Evolutionary conservation across 2,113 vertebrate species (phyloP).

Genomic region (Globicephala melas): DNA sequence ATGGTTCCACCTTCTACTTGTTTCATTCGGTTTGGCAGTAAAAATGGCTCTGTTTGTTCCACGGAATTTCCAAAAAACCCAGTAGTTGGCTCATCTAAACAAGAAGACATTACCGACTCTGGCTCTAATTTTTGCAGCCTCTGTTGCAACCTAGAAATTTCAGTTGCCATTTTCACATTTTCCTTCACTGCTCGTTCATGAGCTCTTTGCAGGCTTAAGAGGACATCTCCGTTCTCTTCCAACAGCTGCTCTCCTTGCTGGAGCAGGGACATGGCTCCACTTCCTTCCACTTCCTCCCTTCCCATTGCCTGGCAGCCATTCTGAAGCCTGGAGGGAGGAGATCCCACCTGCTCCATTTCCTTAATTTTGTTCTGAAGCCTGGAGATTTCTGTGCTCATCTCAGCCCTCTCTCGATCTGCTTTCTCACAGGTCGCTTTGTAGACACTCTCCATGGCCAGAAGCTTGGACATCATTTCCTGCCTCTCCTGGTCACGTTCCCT

Average conservation of each 20-base stretch:
- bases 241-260: constrained; percentile 50
- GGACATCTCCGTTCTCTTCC: constrained; percentile 74
- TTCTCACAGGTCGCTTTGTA: constrained; percentile 73
- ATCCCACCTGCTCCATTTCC: constrained; percentile 74
- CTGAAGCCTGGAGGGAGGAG: constrained; percentile 23
- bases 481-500: constrained; percentile 84
- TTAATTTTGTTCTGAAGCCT: constrained; percentile 79
- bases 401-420: constrained; percentile 77
- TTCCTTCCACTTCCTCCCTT: constrained; percentile 65
- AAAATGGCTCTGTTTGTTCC: not conserved
- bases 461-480: constrained; percentile 75
- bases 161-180: constrained; percentile 75
- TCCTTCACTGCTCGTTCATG: constrained; percentile 80
- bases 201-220: constrained; percentile 78
- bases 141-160: constrained; percentile 75
- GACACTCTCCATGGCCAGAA: constrained; percentile 77
- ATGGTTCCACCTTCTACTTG: not conserved
- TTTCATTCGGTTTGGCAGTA: not conserved
- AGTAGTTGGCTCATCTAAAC: not conserved
- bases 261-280: constrained; percentile 62
- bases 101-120: not conserved
- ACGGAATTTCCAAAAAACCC: constrained; percentile 24
- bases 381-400: constrained; percentile 81
- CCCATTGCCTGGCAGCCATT: constrained; percentile 38
- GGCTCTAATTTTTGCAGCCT: constrained; percentile 37